Conservation (phyloP, 2,797 vertebrate species). For the Eospalax fontanierii region DNA sequence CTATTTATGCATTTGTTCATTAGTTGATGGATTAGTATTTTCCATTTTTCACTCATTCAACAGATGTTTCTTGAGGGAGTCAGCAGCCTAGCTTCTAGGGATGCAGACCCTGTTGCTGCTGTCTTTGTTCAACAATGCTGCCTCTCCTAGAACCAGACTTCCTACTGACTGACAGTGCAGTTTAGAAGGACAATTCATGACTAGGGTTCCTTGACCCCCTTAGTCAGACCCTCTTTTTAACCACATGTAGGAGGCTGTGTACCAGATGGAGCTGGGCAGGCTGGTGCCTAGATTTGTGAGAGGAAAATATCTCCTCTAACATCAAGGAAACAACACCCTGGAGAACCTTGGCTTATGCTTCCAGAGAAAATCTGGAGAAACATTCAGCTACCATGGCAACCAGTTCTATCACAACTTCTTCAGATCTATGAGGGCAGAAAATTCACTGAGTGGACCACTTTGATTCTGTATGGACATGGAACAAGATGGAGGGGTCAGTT, state of each 20-base stretch:
- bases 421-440: neutral
- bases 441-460: neutral
- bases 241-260: constrained; percentile 4
- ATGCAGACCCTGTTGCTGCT: neutral
- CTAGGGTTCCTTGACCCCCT: neutral
- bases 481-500: neutral
- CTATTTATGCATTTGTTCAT: constrained; percentile 8
- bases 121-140: constrained; percentile 9
- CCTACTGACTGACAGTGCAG: neutral
- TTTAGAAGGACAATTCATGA: neutral
- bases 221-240: neutral
- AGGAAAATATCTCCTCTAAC: constrained; percentile 45
- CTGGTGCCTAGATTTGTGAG: neutral
- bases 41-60: constrained; percentile 3
- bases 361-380: constrained; percentile 63
- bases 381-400: constrained; percentile 57
- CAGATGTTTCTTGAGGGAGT: neutral
- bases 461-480: neutral
- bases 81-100: neutral
- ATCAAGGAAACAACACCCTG: constrained; percentile 54
- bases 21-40: neutral
- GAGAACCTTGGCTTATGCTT: constrained; percentile 43
- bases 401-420: constrained; percentile 12
- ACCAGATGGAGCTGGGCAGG: neutral
- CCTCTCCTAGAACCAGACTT: neutral